Base-by-base conservation (phyloP, 2,113 vertebrate species). In the Oceanites oceanicus region DNA sequence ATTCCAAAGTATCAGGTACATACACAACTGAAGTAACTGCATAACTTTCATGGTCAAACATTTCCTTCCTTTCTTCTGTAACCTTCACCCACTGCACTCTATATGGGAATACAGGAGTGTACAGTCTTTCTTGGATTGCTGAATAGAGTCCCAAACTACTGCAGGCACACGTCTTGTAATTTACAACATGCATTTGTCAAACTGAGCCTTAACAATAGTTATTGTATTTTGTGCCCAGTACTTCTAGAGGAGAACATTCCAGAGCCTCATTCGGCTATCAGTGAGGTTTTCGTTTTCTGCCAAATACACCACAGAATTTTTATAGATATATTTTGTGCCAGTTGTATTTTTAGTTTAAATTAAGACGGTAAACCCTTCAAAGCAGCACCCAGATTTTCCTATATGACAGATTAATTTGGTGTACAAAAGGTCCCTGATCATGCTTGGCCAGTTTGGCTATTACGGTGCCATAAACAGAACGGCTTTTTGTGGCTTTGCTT, bases 71-170 rank as follows among this genome's bases (percentile, higher is more conserved):
- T 75, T 32, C 17, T 36, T 32, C 45, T 47, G 38, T 10, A 53
- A 22, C 55, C 26, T 59, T 58, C 23, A 56, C 20, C 23, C 29
- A 9, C 1, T 40, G n/a, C 50, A 42, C 26, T 47, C 59, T 49
- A 6, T 1, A 0, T 5, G 62, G 52, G 44, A 78, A 56, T 13
- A 30, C 0, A 56, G 34, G 23, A 75, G 53, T 4, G 11, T 9
- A 25, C 7, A 65, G 5, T 1, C 29, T 36, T 52, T 44, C 70
- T 29, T 44, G 36, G 66, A 45, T 9, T 75, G 49, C 70, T 90
- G 84, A 92, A 23, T 0, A 20, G 15, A 49, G 25, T 29, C 32
- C 34, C 49, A 40, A 23, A 40, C 34, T n/a, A 44, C 0, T 72
- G 65, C 56, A 89, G 42, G 29, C 36, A 79, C n/a, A 71, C 2